Conservation (phyloP, 2,113 vertebrate species). For the Malurus melanocephalus region DNA sequence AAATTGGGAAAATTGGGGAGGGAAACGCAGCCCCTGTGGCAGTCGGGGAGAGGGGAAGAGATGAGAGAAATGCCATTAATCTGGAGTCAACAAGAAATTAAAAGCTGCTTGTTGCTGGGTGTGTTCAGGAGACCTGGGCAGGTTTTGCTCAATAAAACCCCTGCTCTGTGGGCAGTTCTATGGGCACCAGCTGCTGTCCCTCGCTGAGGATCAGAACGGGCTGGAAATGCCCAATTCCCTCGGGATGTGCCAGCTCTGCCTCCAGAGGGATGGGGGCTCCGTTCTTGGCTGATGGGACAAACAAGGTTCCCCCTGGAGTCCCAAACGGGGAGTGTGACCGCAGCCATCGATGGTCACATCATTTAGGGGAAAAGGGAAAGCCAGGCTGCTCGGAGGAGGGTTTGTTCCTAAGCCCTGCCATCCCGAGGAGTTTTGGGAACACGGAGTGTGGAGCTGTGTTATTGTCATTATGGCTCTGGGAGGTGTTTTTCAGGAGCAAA, state of each 20-base stretch:
- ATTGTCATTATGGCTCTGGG: constrained; percentile 26
- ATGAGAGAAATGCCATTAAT: neutral
- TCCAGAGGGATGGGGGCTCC: neutral
- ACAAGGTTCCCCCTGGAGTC: neutral
- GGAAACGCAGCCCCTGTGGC: neutral
- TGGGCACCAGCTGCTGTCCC: neutral
- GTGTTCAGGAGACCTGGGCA: neutral
- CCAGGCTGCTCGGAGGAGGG: neutral
- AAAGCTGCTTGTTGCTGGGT: neutral
- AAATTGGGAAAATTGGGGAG: neutral
- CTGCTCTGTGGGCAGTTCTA: neutral
- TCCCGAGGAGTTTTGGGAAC: neutral
- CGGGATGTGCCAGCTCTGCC: neutral
- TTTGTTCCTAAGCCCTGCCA: neutral
- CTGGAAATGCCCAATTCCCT: neutral
- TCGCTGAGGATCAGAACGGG: neutral
- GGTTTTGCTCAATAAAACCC: neutral
- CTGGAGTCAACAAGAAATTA: neutral
- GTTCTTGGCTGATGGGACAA: neutral
- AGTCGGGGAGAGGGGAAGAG: neutral
- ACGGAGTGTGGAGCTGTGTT: neutral
- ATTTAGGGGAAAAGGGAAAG: neutral
- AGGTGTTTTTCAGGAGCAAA: constrained; percentile 22
- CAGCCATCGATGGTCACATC: neutral
- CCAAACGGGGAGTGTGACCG: neutral